Evolutionary conservation across 2,888 invertebrate species (phyloP), one percentile per base, ranked within the genome.

Genomic region (Sesia bembeciformis): DNA sequence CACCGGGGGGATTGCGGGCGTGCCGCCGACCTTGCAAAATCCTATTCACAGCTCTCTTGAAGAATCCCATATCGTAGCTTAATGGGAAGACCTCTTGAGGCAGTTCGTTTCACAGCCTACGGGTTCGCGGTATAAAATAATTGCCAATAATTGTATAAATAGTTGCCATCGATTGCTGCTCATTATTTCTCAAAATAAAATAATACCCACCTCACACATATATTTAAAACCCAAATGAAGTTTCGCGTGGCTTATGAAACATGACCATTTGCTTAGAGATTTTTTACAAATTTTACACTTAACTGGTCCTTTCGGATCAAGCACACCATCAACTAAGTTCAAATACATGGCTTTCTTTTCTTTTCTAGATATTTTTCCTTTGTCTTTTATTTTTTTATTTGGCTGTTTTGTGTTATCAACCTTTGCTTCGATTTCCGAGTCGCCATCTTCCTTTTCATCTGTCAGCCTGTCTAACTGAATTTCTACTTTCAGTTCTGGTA

Each of bases 181-280:
- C 23, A 23, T 23, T 23, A 23, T 23, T 23, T 23, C 2, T 23
- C 23, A 23, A 23, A 23, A 23, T 23, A 23, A 23, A 23, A 23
- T 23, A 23, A 23, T 23, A 57, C 58, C 62, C 58, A 72, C 73
- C 58, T 73, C 73, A 52, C 72, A 73, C 8, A 73, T 57, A 57
- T 62, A 66, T 51, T 70, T 67, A 8, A 70, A 72, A n/a, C 73
- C 73, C n/a, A 73, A 62, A 60, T 73, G 73, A 8, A 65, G 49
- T 57, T 71, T 66, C 0, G 62, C 71, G 23, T 73, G 73, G 40
- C 60, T 67, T 0, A 66, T 57, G 43, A 74, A 74, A n/a, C 68
- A 68, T 0, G 62, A 53, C 73, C 73, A 74, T 52, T 62, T 68
- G 39, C 65, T 63, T 1, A 72, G 58, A 0, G 60, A 54, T 49